Percentiles rank a stretch among this genome's conserved stretches.
Evolutionary conservation across 1,140 invertebrate species (phyloP).

Genomic region (Zaprionus camerounensis): DNA sequence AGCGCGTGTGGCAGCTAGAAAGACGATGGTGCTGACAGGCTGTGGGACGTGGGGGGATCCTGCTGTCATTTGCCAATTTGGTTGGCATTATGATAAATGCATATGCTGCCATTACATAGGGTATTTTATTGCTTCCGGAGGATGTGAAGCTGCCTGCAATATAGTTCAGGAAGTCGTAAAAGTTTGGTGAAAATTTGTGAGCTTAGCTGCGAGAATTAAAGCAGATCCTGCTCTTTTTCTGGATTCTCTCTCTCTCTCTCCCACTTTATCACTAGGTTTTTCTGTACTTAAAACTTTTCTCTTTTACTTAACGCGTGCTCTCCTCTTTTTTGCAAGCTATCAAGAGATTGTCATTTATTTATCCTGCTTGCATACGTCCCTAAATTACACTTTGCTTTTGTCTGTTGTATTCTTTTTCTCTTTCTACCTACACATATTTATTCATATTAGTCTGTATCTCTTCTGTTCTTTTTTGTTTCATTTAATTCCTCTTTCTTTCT

Average conservation of each 20-base stretch:
- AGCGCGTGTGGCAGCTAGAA: neutral
- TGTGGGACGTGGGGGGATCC: neutral
- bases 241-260: neutral
- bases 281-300: neutral
- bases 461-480: no score
- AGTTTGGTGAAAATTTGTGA: conserved; percentile 47
- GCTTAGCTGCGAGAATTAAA: neutral
- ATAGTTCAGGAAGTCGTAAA: conserved; percentile 26
- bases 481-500: no score
- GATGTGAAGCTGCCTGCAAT: neutral
- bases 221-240: neutral
- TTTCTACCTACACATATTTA: no score
- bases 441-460: no score
- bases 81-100: conserved; percentile 54
- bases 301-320: no score
- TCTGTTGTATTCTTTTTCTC: neutral
- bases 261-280: neutral
- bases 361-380: no score
- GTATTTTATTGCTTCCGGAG: conserved; percentile 54
- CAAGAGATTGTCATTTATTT: no score
- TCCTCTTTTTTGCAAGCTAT: no score
- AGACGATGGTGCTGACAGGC: neutral
- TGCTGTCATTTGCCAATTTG: conserved; percentile 50
- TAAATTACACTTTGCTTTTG: neutral
- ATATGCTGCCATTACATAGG: conserved; percentile 44